A percentile compares a stretch with the other conserved stretches of the same genome.
Conservation (phyloP, 2,113 vertebrate species). For the Chaenogobius annularis region DNA sequence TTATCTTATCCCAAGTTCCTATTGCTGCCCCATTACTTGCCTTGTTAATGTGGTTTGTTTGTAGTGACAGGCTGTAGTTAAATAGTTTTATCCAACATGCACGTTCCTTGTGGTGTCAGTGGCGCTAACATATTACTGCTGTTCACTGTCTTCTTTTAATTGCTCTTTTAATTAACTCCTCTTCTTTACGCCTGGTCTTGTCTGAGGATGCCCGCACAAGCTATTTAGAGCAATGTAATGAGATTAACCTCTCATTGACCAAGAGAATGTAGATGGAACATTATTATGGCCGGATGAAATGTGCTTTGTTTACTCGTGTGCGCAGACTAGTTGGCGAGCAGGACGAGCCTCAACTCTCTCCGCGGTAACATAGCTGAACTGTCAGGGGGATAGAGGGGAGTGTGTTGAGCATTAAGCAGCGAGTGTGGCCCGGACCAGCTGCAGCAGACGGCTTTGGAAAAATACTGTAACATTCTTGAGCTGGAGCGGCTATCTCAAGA, state of each 20-base stretch:
- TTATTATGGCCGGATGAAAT: constrained; percentile 56
- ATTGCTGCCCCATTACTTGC: constrained; percentile 25
- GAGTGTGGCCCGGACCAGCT: constrained; percentile 60
- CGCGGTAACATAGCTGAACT: constrained; percentile 65
- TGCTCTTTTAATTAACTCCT: constrained; percentile 72
- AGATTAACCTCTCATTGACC: constrained; percentile 69
- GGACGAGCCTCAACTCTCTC: constrained; percentile 58
- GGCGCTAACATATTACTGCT: constrained; percentile 39
- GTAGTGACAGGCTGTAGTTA: constrained; percentile 33
- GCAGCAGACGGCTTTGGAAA: constrained; percentile 41
- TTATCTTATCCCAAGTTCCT: constrained; percentile 18
- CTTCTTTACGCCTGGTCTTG: constrained; percentile 53
- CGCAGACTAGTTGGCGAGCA: constrained; percentile 43
- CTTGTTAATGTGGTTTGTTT: constrained; percentile 46
- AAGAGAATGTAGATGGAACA: constrained; percentile 63
- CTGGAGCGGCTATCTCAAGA: constrained; percentile 33
- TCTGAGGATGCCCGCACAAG: constrained; percentile 59
- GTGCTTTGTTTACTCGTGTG: constrained; percentile 62
- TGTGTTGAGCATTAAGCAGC: constrained; percentile 51
- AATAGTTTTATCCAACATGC: constrained; percentile 24
- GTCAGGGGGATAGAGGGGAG: constrained; percentile 59
- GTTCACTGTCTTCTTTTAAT: constrained; percentile 67
- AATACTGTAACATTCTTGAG: constrained; percentile 44
- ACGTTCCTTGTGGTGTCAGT: constrained; percentile 17
- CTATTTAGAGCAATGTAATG: constrained; percentile 67